These are phyloP conservation scores for Diacarnus erythraeanus DNA, from an alignment of 37 sponge, comb jelly and placozoan species.

Conservation along the genomic window DNA sequence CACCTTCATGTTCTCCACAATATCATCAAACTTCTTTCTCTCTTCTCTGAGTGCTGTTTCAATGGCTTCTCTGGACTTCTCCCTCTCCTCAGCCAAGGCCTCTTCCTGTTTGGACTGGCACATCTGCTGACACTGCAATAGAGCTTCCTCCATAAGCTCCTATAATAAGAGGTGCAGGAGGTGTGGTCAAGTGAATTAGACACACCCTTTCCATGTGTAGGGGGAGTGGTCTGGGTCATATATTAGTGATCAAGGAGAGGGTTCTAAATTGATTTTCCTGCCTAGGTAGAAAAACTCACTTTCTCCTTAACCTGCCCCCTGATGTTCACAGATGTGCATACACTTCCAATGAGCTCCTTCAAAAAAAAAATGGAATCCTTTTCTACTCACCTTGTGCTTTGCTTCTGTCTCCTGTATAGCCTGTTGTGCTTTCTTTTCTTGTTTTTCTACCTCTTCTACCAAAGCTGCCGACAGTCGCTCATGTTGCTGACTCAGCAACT, in stretches of 20 bases:
- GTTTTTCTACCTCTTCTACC: slow-evolving; percentile 56
- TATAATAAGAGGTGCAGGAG: neutral
- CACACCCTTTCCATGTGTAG: no score
- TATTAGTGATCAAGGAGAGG: no score
- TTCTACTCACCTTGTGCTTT: slow-evolving; percentile 39
- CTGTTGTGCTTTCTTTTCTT: slow-evolving; percentile 29
- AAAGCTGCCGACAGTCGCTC: slow-evolving; percentile 43
- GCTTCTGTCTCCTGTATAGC: slow-evolving; percentile 44
- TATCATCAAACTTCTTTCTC: slow-evolving; percentile 32
- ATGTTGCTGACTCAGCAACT: slow-evolving; percentile 59
- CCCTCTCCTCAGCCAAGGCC: slow-evolving; percentile 63
- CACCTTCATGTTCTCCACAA: slow-evolving; percentile 31
- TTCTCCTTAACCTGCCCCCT: no score
- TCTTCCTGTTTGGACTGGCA: slow-evolving; percentile 35
- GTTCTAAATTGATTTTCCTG: no score
- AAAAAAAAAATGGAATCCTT: no score
- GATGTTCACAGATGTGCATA: no score
- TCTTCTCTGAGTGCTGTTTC: slow-evolving; percentile 30
- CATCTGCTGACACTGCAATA: slow-evolving; percentile 23
- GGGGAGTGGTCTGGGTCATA: no score
- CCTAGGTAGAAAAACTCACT: no score
- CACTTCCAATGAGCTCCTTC: no score
- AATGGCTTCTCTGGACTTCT: slow-evolving; percentile 16
- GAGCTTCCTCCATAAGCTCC: slow-evolving; percentile 32
- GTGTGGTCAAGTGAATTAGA: no score